Evolutionary conservation across 2,888 invertebrate genomes (phyloP), one percentile per base, ranked within the genome.

Genomic region (Oscheius sp.): DNA sequence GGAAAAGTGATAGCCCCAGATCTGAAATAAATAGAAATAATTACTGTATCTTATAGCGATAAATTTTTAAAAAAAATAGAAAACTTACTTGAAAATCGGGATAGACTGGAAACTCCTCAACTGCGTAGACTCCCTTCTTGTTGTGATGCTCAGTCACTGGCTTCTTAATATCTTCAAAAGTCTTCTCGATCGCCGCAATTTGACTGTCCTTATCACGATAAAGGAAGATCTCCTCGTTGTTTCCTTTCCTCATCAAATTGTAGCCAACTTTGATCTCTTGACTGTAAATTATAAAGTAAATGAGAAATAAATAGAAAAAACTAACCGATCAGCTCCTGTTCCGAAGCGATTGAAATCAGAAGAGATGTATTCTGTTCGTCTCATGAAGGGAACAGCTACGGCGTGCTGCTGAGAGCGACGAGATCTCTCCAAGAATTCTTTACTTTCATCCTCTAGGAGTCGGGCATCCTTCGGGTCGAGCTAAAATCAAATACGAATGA

Each of bases 241-340:
- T 91, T 2, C 71, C 75, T 17, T 76, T 74, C 88, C 95, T 96
- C 88, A 97, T 96, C 81, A 96, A 94, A 88, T 94, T 96, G 88
- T 94, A 97, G 86, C 97, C 98, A 68, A 98, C 95, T 84, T 96
- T 97, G 0, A 96, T 95, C 90, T 98, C 98, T 87, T 95, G 95
- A 90, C 96, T 71, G 48, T 31, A 72, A 55, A 25, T 39, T 6
- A 20, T 57, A 57, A n/a, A 17, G 42, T 20, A 53, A 42, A n/a
- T 25, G 15, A 12, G 20, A 42, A 42, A 6, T 52, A n/a, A 27
- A 1, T n/a, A 50, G 20, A 15, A 25, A 33, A 65, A 1, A 45
- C 3, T 3, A 15, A 71, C 71, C 72, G 42, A 87, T 97, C 96
- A 79, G 93, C 93, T 87, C 94, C 93, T 20, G 96, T 95, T 87